Evolutionary conservation across 92 coral and sea anemone species (phyloP).

Genomic region (Phenganax subtilis): DNA sequence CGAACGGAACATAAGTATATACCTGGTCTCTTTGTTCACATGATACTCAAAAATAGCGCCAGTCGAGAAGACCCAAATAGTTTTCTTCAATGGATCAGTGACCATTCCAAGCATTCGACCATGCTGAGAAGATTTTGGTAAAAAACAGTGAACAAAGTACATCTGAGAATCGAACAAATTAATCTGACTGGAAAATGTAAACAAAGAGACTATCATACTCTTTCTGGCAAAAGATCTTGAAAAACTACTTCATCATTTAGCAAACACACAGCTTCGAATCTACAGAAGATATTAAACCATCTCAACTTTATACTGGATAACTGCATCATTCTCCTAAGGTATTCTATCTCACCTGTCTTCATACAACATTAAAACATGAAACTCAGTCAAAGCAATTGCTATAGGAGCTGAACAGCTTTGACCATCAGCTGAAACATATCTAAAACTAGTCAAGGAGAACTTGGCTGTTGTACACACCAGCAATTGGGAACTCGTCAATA

Average conservation of each 20-base stretch:
- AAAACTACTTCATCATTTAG: constrained; percentile 85
- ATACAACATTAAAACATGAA: constrained; percentile 84
- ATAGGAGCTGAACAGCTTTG: constrained; percentile 60
- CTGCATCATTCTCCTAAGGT: background rate
- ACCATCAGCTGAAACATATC: constrained; percentile 45
- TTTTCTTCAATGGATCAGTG: constrained; percentile 74
- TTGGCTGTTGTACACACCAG: background rate
- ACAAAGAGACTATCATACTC: constrained; percentile 43
- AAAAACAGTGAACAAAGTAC: background rate
- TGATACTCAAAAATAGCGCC: constrained; percentile 81
- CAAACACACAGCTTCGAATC: constrained; percentile 91
- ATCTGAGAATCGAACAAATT: background rate
- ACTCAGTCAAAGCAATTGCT: constrained; percentile 81
- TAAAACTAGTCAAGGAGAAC: background rate
- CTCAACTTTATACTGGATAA: background rate
- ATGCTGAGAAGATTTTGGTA: constrained; percentile 37
- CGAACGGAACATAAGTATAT: too few relatives aligned
- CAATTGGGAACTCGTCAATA: background rate
- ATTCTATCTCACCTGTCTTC: constrained; percentile 56
- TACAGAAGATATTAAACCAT: background rate
- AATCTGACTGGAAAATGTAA: too few relatives aligned
- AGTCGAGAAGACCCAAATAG: constrained; percentile 84
- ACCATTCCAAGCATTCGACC: constrained; percentile 84
- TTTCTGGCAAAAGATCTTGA: constrained; percentile 87
- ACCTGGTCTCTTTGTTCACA: constrained; percentile 83